Base-by-base conservation (phyloP, 2,113 vertebrate genomes). In the Nerophis lumbriciformis region DNA sequence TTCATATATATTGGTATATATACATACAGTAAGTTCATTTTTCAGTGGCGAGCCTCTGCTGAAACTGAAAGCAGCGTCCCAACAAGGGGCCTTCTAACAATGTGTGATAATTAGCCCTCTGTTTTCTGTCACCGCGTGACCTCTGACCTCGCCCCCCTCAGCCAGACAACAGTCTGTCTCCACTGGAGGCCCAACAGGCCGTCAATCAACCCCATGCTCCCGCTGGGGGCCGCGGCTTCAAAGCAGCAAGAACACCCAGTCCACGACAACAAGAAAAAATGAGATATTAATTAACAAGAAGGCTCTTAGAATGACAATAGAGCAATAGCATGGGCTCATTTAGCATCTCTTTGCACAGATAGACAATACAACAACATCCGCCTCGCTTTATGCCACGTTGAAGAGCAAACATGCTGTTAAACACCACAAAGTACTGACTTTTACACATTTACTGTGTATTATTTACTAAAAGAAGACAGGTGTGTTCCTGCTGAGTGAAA, bases 41-140 rank as follows among this genome's bases (percentile, higher is more conserved):
- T 61, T 67, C 57, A 0, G 47, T 14, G 8, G 69, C 42, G 16
- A 72, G 65, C 56, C 37, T 13, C 14, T 15, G 67, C 8, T 71
- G 61, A 75, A 65, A 73, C 75, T 42, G 57, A 59, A 66, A 54
- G 63, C 35, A 12, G 42, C 48, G 55, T 65, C 69, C 39, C 78
- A 77, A 75, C 71, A 61, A 28, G 69, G 75, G 59, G 58, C 50
- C 54, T 63, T 1, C 76, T 59, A 60, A 75, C 78, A 78, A 65
- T 56, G 64, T 71, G 77, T 77, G 75, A 57, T 73, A 78, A 86
- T 85, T 82, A 82, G 75, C 75, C 66, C 75, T 76, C 78, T 73
- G 79, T 38, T 76, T 81, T 83, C 53, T 79, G 69, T 85, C 78
- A 56, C 68, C 60, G 68, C 10, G 59, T 72, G 85, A 88, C 77